Base-by-base conservation (phyloP, 2,888 invertebrate genomes). In the Nemurella pictetii region DNA sequence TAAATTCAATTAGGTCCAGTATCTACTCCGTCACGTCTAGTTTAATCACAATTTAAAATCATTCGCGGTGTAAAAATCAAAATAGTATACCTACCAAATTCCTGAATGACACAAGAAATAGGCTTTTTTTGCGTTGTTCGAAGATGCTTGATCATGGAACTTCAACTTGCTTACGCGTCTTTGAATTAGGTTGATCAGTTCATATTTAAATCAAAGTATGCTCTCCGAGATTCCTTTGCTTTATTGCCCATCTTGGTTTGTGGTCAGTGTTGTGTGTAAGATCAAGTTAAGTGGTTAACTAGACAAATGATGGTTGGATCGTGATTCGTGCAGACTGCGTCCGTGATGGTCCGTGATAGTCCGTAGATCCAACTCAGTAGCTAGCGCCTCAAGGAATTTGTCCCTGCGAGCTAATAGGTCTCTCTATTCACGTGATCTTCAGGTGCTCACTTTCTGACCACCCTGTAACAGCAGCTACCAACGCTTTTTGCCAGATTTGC, bases 241-340 rank as follows among this genome's bases (percentile, higher is more conserved):
- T 55, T 55, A 55, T 55, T 55, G 55, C 55, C 35, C 55, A 55
- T 55, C 55, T 55, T 55, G 55, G 55, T 55, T 55, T 55, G 55
- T 55, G 55, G 55, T 55, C 55, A 55, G 55, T 12, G 55, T 12
- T 7, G 55, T 55, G 75, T 26, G 9, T 75, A 75, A 75, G 27
- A 75, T 27, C 9, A n/a, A 75, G 75, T 75, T 75, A 75, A 75
- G 26, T 75, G 75, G 75, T 75, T 75, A 75, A 75, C 75, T 75
- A 75, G 75, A 75, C 75, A 75, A 75, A 26, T 75, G 75, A 75
- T 75, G 75, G 28, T 26, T 75, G 75, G 26, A 75, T 75, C 75
- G 75, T 75, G 75, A 26, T 27, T 75, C 75, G 26, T 75, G 75
- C 55, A 55, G 55, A 55, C 55, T 12, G 9, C 2, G 5, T 55